phyloP scores from a whole-genome alignment of 2,888 invertebrate species.

The Hetaerina titia region DNA sequence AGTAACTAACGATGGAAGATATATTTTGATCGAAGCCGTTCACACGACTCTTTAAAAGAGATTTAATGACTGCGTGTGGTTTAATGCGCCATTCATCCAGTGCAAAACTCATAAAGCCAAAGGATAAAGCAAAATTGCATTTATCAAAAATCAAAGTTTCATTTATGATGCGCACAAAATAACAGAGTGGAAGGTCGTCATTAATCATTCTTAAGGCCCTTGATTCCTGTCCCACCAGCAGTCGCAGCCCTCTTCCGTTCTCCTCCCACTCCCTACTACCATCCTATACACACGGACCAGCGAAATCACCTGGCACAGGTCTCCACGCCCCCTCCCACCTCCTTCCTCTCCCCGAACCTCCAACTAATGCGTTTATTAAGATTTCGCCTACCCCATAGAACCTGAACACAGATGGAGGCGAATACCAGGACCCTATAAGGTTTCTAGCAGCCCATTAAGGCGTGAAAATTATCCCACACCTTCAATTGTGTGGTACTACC shows the following conservation, averaged over 20 bases:
- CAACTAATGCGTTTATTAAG: neutral
- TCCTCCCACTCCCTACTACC: neutral
- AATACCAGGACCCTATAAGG: neutral
- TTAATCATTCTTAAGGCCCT: too few species aligned
- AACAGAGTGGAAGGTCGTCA: too few species aligned
- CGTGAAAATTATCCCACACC: neutral
- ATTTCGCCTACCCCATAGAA: neutral
- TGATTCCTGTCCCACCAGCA: neutral
- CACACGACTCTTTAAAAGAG: too few species aligned
- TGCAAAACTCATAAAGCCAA: too few species aligned
- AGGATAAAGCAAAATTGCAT: too few species aligned
- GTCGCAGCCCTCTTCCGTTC: neutral
- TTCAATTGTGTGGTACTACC: too few species aligned
- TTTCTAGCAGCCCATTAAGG: neutral
- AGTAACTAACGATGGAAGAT: too few species aligned
- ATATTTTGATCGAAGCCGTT: too few species aligned
- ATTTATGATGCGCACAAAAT: too few species aligned
- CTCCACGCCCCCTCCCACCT: neutral
- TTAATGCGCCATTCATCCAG: too few species aligned
- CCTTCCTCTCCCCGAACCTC: neutral
- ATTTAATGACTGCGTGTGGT: too few species aligned
- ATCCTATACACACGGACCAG: neutral
- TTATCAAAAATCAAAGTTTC: too few species aligned
- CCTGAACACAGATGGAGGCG: neutral
- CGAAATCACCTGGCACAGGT: neutral